Base-by-base conservation (phyloP, 2,888 invertebrate genomes). In the Eupithecia subfuscata region DNA sequence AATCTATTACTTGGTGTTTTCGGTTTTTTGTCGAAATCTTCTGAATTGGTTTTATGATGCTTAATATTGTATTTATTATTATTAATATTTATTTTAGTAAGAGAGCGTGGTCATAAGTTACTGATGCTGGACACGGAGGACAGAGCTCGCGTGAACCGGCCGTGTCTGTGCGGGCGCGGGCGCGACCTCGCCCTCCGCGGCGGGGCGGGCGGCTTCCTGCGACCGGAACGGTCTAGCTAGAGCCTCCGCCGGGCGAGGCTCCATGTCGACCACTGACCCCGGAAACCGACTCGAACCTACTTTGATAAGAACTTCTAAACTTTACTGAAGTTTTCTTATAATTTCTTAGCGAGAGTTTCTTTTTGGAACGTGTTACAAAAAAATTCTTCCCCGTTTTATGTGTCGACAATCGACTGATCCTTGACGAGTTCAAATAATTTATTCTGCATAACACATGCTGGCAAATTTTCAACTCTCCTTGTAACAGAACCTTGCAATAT, bases 201-300 rank as follows among this genome's bases (percentile, higher is more conserved):
- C 63, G 73, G 79, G 79, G 79, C 76, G 78, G 79, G 76, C 79
- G 76, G 78, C n/a, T n/a, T n/a, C n/a, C n/a, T n/a, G n/a, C n/a
- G 45, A 16, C 16, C 45, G 45, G 16, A 3, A 16, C 45, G 0
- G 43, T 40, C 30, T 30, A 30, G 30, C 37, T 37, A 4, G 37
- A 37, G 6, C 37, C 43, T 40, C 40, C 40, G 40, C 40, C 40
- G 40, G 40, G 40, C 8, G 40, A 7, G 43, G 43, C 14, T 43
- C 43, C 12, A 43, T 43, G 12, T 7, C 43, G 14, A 12, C 43
- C 43, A 43, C 43, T 43, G 43, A 43, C 43, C 43, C 77, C 65
- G 69, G 69, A 72, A 60, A 52, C 65, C 56, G 16, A 34, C 71
- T 48, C 18, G 52, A 65, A 72, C 69, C 22, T 67, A 68, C 71